Conservation (phyloP, 2,888 invertebrate species). For the Apoda limacodes region DNA sequence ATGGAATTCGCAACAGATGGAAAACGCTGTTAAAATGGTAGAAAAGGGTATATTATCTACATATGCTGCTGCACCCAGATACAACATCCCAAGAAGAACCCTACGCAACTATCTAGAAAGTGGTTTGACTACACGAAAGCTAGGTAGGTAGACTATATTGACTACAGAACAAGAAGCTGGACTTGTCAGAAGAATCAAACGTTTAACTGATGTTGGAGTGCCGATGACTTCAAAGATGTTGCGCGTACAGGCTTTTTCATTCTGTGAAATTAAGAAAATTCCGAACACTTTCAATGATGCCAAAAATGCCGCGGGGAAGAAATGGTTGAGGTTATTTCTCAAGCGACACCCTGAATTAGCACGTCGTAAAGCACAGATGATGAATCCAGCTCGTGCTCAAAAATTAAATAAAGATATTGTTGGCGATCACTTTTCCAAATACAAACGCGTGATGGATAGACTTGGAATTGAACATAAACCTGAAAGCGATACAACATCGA, state of each 20-base stretch:
- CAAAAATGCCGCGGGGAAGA: slow-evolving; percentile 7
- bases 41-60: slow-evolving; percentile 9
- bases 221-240: slow-evolving; percentile 13
- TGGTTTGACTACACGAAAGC: slow-evolving; percentile 11
- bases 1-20: slow-evolving; percentile 1
- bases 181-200: slow-evolving; percentile 16
- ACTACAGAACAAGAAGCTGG: slow-evolving; percentile 17
- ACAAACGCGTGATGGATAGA: slow-evolving; percentile 14
- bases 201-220: slow-evolving; percentile 16
- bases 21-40: slow-evolving; percentile 7
- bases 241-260: slow-evolving; percentile 11
- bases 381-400: slow-evolving; percentile 20
- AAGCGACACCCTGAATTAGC: slow-evolving; percentile 17
- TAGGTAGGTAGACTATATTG: slow-evolving; percentile 16
- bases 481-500: slow-evolving; percentile 19
- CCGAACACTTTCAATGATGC: slow-evolving; percentile 11
- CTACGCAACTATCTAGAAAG: slow-evolving; percentile 14
- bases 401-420: slow-evolving; percentile 21
- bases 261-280: slow-evolving; percentile 12
- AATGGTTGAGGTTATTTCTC: slow-evolving; percentile 14
- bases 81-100: slow-evolving; percentile 16
- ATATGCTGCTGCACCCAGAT: slow-evolving; percentile 16
- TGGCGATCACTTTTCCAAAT: slow-evolving; percentile 17
- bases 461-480: slow-evolving; percentile 18
- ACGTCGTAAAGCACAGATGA: slow-evolving; percentile 18